A percentile compares a stretch with the other conserved stretches of the same genome.
Evolutionary conservation across 2,113 vertebrate genomes (phyloP).

Genomic region (Trachemys scripta): DNA sequence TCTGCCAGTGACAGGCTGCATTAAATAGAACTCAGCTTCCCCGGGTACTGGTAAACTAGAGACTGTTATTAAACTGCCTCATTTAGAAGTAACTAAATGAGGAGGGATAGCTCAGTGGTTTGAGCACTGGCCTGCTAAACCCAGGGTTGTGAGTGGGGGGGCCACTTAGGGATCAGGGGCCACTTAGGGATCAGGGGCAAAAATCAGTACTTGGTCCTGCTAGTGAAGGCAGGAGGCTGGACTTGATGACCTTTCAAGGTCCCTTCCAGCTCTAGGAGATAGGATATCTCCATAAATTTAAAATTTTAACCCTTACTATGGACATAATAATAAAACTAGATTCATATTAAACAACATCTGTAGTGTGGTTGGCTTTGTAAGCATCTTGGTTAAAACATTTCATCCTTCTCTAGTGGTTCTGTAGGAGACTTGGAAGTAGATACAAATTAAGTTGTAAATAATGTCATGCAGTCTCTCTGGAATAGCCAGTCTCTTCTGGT

Average conservation of each 20-base stretch:
- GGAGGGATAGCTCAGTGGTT: no score
- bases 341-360: not conserved
- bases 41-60: rapidly evolving
- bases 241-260: no score
- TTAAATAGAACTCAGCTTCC: not conserved
- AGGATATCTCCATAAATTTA: no score
- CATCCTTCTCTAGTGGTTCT: not conserved
- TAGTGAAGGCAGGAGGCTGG: no score
- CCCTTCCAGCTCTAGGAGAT: no score
- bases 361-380: not conserved
- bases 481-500: not conserved
- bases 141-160: no score
- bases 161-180: no score
- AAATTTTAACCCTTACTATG: not conserved
- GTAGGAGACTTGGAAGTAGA: not conserved
- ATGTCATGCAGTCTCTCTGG: not conserved
- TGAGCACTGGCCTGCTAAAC: no score
- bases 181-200: no score
- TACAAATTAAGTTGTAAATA: not conserved
- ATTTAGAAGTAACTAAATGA: not conserved
- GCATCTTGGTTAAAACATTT: not conserved
- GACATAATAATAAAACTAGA: not conserved
- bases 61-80: rapidly evolving
- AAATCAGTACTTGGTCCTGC: no score
- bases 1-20: not conserved